These are phyloP conservation scores for Benthochromis sp. DNA, from an alignment of 2,113 vertebrate species.

Conservation along the genomic window DNA sequence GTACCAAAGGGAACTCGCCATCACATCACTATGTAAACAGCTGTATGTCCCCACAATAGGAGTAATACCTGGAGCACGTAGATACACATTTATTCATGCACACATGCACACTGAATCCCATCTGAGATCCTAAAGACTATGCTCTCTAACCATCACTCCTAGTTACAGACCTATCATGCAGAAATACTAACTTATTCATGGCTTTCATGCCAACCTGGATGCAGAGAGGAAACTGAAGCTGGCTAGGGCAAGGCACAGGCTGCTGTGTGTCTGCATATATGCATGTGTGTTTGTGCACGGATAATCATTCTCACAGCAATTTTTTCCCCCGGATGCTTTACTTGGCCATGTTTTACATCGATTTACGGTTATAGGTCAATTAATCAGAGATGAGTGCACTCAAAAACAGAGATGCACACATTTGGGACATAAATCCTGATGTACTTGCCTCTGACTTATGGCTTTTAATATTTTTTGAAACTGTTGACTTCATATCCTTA, in stretches of 20 bases:
- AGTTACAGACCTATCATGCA: constrained; percentile 65
- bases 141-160: constrained; percentile 65
- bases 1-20: background rate
- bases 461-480: constrained; percentile 17
- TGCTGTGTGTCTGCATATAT: background rate
- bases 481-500: background rate
- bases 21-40: background rate
- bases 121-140: constrained; percentile 42
- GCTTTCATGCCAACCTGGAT: constrained; percentile 51
- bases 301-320: background rate
- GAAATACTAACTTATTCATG: constrained; percentile 67
- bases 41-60: background rate
- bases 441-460: background rate
- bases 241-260: background rate
- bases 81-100: background rate
- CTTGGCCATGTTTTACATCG: constrained; percentile 21
- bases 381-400: background rate
- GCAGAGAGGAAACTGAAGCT: constrained; percentile 49
- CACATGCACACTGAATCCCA: background rate
- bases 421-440: constrained; percentile 3
- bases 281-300: background rate
- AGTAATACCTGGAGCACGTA: background rate
- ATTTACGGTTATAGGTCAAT: constrained; percentile 35
- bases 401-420: background rate
- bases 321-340: background rate